Evolutionary conservation across 2,113 vertebrate genomes (phyloP).

Genomic region (Ariopsis seemanni): DNA sequence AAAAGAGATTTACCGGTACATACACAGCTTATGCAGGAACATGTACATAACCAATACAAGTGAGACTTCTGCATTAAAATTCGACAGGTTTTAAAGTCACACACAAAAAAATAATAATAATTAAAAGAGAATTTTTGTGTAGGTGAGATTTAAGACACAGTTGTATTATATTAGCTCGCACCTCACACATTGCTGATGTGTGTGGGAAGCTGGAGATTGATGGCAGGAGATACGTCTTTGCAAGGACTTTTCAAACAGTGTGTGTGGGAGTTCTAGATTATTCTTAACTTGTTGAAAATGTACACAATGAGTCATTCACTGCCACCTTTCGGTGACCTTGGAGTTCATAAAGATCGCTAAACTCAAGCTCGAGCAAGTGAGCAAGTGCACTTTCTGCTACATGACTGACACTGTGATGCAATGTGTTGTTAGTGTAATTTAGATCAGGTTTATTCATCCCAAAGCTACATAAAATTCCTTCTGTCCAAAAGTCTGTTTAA

Average conservation of each 20-base stretch:
- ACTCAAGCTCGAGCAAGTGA: not conserved
- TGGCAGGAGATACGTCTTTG: slow-evolving; percentile 42
- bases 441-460: not conserved
- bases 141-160: slow-evolving; percentile 23
- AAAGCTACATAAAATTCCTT: not conserved
- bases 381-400: not conserved
- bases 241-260: slow-evolving; percentile 32
- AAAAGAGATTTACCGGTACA: not conserved
- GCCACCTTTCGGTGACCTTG: slow-evolving; percentile 12
- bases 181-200: slow-evolving; percentile 23
- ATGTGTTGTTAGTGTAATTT: not conserved
- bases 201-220: slow-evolving; percentile 46
- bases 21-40: not conserved
- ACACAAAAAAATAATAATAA: not conserved
- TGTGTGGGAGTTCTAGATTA: slow-evolving; percentile 46
- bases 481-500: not conserved
- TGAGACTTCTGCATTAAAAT: not conserved
- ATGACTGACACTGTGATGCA: not conserved
- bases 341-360: slow-evolving; percentile 7
- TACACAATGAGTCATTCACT: slow-evolving; percentile 27
- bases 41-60: not conserved
- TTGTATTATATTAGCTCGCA: slow-evolving; percentile 22
- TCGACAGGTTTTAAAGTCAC: not conserved
- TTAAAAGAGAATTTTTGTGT: not conserved
- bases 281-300: slow-evolving; percentile 32